Conservation (phyloP, 2,113 vertebrate species). For the Alligator mississippiensis region DNA sequence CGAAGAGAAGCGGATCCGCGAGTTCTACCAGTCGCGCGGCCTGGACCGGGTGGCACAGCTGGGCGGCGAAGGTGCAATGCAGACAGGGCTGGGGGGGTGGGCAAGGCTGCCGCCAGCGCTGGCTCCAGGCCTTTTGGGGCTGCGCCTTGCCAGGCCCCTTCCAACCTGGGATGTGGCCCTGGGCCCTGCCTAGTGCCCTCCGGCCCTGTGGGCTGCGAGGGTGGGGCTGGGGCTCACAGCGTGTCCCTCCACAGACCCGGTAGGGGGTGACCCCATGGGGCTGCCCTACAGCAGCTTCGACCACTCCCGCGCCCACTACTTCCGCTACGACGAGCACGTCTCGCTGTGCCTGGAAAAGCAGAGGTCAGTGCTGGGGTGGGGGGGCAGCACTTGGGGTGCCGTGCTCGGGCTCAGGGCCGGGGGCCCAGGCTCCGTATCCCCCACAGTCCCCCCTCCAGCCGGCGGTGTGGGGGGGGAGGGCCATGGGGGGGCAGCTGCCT, state of each 20-base stretch:
- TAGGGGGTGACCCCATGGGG: conserved; percentile 87
- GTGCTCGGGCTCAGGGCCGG: too few species aligned
- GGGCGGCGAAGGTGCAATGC: conserved; percentile 83
- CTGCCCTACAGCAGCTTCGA: conserved; percentile 94
- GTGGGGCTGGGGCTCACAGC: background rate
- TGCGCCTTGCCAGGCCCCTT: background rate
- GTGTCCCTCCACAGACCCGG: conserved; percentile 78
- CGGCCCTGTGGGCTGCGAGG: accelerated
- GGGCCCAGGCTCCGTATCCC: too few species aligned
- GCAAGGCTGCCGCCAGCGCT: background rate
- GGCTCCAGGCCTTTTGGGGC: background rate
- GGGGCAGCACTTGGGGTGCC: background rate
- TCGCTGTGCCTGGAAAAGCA: conserved; percentile 93
- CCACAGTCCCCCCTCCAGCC: too few species aligned
- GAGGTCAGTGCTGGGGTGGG: conserved; percentile 78
- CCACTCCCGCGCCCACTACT: conserved; percentile 96
- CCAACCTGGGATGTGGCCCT: background rate
- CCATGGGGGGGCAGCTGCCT: background rate
- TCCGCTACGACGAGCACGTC: conserved; percentile 96
- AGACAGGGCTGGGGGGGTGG: background rate
- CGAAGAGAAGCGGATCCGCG: conserved; percentile 95
- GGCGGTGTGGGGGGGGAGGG: too few species aligned
- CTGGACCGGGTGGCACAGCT: conserved; percentile 93
- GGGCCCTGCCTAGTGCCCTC: background rate
- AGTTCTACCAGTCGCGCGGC: conserved; percentile 96